A percentile compares a stretch with the other conserved stretches of the same genome.
These are phyloP conservation scores for Clarias batrachus DNA, from an alignment of 2,113 vertebrate species.

Conservation along the genomic window DNA sequence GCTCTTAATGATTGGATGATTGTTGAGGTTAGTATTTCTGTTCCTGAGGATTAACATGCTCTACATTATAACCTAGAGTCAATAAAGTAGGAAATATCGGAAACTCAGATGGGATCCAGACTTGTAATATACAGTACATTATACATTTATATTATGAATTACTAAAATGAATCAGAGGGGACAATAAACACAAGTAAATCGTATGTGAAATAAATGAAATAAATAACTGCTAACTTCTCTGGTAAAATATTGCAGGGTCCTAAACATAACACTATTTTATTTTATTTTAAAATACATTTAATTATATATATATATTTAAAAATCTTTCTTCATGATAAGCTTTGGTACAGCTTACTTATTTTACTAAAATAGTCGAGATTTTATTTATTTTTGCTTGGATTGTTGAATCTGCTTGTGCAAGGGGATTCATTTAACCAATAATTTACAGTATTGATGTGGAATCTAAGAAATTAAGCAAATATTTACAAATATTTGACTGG, in stretches of 20 bases:
- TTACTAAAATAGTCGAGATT: background rate
- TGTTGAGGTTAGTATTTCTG: background rate
- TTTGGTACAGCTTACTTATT: background rate
- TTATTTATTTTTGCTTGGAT: background rate
- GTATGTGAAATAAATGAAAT: background rate
- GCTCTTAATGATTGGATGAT: background rate
- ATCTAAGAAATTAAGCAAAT: no score
- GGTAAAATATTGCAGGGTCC: background rate
- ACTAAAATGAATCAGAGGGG: background rate
- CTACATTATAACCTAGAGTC: background rate
- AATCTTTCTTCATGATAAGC: background rate
- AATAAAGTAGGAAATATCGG: background rate
- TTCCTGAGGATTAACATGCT: background rate
- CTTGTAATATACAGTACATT: background rate
- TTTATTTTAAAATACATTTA: no score
- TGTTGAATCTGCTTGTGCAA: background rate
- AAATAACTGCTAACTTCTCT: background rate
- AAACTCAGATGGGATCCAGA: slow-evolving; percentile 1
- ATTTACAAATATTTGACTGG: no score
- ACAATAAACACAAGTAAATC: background rate
- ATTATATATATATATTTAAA: no score
- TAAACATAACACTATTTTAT: background rate
- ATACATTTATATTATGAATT: background rate
- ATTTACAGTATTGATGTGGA: background rate
- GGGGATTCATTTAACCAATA: background rate